Percentiles rank a stretch among this genome's conserved stretches.
Conservation (phyloP, 2,888 invertebrate species). For the Tricholauxania praeusta region DNA sequence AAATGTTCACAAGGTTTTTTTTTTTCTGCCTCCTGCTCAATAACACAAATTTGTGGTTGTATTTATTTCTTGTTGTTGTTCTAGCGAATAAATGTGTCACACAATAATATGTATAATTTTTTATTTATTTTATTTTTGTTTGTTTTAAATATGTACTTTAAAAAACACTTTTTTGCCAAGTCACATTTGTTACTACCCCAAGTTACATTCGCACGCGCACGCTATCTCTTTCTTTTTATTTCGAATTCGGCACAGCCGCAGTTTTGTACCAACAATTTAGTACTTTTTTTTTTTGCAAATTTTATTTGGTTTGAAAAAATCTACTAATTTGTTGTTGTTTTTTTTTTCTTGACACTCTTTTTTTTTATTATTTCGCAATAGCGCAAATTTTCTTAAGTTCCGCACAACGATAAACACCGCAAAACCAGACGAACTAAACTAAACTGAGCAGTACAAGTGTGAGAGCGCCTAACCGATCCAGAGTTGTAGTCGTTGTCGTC, state of each 20-base stretch:
- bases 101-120: constrained; percentile 15
- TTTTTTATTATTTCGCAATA: not conserved
- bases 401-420: constrained; percentile 43
- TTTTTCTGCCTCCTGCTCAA: not conserved
- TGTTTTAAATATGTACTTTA: constrained; percentile 4
- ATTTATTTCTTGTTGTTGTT: not conserved
- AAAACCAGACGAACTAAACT: constrained; percentile 55
- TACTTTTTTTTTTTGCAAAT: constrained; percentile 11
- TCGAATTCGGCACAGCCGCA: constrained; percentile 1
- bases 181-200: constrained; percentile 5
- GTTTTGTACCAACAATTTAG: too few species aligned
- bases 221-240: constrained; percentile 30
- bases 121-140: constrained; percentile 15
- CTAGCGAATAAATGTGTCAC: not conserved
- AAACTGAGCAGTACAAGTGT: constrained; percentile 47
- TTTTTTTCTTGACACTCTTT: constrained; percentile 17
- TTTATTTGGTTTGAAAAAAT: constrained; percentile 1
- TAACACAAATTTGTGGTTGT: constrained; percentile 16
- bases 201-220: not conserved
- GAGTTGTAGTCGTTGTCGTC: not conserved
- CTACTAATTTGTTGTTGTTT: not conserved
- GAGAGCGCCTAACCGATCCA: constrained; percentile 18
- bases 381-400: constrained; percentile 38
- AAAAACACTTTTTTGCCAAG: constrained; percentile 17
- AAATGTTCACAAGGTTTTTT: constrained; percentile 1